phyloP scores from a whole-genome alignment of 2,888 invertebrate genomes.

The Ormyrus labotus region DNA sequence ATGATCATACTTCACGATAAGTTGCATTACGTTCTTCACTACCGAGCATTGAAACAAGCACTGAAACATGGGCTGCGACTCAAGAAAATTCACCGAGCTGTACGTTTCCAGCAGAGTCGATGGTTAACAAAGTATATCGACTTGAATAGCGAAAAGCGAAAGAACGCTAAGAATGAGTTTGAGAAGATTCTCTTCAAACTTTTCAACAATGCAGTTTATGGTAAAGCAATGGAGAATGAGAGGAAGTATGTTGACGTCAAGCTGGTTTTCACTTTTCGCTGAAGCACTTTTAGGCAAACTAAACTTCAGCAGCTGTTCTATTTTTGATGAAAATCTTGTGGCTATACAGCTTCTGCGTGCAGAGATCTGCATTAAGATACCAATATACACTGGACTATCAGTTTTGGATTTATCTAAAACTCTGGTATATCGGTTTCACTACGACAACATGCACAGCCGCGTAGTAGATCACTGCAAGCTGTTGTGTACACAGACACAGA shows the following conservation, averaged over 20 bases:
- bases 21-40: slow-evolving; percentile 64
- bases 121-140: slow-evolving; percentile 72
- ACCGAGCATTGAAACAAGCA: slow-evolving; percentile 63
- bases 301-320: too few relatives aligned
- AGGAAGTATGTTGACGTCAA: too few relatives aligned
- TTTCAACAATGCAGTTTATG: too few relatives aligned
- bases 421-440: background rate
- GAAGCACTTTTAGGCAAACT: too few relatives aligned
- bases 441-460: background rate
- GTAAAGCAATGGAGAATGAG: too few relatives aligned
- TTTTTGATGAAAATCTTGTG: too few relatives aligned
- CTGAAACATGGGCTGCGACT: slow-evolving; percentile 63
- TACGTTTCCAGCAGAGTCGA: slow-evolving; percentile 69
- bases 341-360: too few relatives aligned
- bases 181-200: too few relatives aligned
- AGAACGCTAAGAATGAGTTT: slow-evolving; percentile 65
- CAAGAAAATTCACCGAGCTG: slow-evolving; percentile 66
- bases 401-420: too few relatives aligned
- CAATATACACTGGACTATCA: too few relatives aligned
- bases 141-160: slow-evolving; percentile 69
- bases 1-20: slow-evolving; percentile 62
- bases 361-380: too few relatives aligned
- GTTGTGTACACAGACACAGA: background rate
- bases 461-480: background rate
- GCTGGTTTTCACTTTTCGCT: too few relatives aligned